phyloP scores from a whole-genome alignment of 2,113 vertebrate species.

The Psephotus haematonotus region DNA sequence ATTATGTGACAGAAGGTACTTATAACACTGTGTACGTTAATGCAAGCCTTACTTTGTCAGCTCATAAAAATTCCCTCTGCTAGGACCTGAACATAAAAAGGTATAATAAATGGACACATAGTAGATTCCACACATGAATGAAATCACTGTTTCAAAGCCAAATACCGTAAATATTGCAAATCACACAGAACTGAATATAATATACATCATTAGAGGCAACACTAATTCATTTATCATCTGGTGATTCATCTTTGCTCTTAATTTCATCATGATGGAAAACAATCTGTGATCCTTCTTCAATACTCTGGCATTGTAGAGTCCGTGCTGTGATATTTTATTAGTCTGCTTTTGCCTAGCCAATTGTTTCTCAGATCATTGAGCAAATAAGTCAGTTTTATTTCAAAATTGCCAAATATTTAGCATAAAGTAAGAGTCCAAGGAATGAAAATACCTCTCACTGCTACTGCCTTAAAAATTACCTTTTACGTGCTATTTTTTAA shows the following conservation, averaged over 20 bases:
- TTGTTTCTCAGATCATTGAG: not conserved
- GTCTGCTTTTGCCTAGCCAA: not conserved
- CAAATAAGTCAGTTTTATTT: not conserved
- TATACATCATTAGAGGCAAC: constrained; percentile 28
- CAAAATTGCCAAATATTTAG: not conserved
- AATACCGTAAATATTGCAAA: constrained; percentile 41
- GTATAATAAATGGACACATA: not conserved
- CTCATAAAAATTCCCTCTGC: not conserved
- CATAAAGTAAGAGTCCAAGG: not conserved
- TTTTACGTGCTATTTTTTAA: not conserved
- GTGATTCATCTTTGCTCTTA: constrained; percentile 16
- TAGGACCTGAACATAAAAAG: not conserved
- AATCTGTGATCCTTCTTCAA: not conserved
- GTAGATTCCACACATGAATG: not conserved
- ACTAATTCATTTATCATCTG: constrained; percentile 41
- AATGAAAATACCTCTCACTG: not conserved
- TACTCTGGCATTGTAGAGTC: not conserved
- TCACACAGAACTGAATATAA: not conserved
- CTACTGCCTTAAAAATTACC: not conserved
- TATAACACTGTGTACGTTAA: not conserved
- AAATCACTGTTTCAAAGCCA: constrained; percentile 37
- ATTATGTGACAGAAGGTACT: not conserved
- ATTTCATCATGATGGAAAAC: constrained; percentile 25
- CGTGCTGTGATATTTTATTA: not conserved
- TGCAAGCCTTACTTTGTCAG: not conserved